phyloP scores from a whole-genome alignment of 1,140 invertebrate species.

The Parasteatoda tepidariorum region DNA sequence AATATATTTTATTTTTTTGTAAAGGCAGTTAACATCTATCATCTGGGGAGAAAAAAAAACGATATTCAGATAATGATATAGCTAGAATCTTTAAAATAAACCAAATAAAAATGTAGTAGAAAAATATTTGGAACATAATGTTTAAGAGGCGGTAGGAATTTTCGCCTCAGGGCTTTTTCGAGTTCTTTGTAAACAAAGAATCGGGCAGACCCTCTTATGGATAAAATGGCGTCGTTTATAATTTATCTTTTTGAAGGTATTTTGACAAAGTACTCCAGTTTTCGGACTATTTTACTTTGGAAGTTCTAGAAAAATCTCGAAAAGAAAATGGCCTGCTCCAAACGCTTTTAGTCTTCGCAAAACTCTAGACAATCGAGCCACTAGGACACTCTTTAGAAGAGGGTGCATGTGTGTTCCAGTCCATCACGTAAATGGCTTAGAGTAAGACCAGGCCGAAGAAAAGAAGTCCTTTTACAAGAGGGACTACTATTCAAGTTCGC shows the following conservation, averaged over 20 bases:
- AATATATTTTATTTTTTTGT: no score
- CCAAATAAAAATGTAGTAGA: no score
- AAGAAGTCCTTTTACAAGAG: constrained; percentile 39
- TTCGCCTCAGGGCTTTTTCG: no score
- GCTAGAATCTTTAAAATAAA: no score
- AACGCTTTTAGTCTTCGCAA: background rate
- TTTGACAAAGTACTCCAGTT: background rate
- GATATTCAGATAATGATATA: no score
- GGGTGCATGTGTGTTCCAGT: background rate
- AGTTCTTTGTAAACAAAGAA: no score
- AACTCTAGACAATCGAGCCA: constrained; percentile 14
- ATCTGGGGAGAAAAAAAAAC: no score
- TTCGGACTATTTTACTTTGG: background rate
- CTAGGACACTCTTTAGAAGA: constrained; percentile 18
- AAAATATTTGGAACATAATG: no score
- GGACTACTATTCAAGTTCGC: constrained; percentile 30
- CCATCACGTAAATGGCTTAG: constrained; percentile 27
- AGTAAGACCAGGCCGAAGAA: background rate
- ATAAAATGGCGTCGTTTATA: no score
- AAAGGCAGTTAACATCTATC: no score
- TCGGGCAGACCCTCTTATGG: no score
- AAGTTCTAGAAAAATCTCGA: background rate
- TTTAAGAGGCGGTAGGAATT: no score
- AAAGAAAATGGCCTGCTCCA: background rate
- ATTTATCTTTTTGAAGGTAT: background rate